These are phyloP conservation scores for Isaurus tuberculatus DNA, from an alignment of 92 coral and sea anemone species.

Conservation along the genomic window DNA sequence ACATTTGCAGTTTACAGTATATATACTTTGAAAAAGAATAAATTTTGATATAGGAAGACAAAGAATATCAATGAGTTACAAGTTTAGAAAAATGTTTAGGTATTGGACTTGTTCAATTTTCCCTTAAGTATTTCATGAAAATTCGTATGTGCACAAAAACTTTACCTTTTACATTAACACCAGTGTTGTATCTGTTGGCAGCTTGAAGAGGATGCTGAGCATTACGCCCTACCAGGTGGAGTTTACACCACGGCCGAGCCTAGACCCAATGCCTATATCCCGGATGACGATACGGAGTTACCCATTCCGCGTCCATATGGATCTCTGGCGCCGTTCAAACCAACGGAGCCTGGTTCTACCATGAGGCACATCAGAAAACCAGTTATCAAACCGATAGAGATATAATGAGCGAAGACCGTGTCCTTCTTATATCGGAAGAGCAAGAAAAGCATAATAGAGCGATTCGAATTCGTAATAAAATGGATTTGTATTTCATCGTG, in stretches of 20 bases:
- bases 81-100: too few species aligned
- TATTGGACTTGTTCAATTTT: too few species aligned
- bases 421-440: background rate
- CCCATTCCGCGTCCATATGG: conserved; percentile 99
- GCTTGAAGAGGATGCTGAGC: conserved; percentile 97
- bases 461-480: background rate
- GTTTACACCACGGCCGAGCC: conserved; percentile 98
- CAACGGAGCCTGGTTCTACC: conserved; percentile 98
- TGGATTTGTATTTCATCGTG: background rate
- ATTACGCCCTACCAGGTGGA: conserved; percentile 90
- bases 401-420: conserved; percentile 44
- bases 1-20: too few species aligned
- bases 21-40: too few species aligned
- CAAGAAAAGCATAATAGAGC: background rate
- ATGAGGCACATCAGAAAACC: conserved; percentile 99
- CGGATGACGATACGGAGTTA: conserved; percentile 97
- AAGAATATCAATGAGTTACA: too few species aligned
- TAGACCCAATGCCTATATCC: conserved; percentile 99
- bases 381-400: conserved; percentile 96
- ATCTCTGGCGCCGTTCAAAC: conserved; percentile 95
- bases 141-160: too few species aligned
- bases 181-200: conserved; percentile 42
- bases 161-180: too few species aligned
- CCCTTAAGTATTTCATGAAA: too few species aligned
- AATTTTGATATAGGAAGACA: too few species aligned